Base-by-base conservation (phyloP, 2,113 vertebrate genomes). In the Choloepus hoffmanni region DNA sequence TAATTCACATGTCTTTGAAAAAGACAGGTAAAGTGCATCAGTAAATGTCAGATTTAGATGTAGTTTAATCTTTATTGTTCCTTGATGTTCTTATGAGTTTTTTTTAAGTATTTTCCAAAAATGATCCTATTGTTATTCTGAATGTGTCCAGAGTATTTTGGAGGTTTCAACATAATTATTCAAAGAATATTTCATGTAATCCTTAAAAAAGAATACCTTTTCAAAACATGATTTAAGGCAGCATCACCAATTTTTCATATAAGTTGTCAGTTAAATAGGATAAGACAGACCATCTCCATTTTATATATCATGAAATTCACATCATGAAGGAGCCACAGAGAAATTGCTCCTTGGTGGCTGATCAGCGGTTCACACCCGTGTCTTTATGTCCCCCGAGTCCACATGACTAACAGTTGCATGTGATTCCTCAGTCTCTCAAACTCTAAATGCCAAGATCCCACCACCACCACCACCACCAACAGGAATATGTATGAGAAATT, bases 401-500 rank as follows among this genome's bases (percentile, higher is more conserved):
- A 18, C 3, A 30, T 7, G 5, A n/a, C 28, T 9, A 23, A 30
- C 30, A 2, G 0, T 14, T 40, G 45, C 8, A 5, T 2, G 1
- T 23, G 19, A 43, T 14, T 21, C 26, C 28, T 60, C 28, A 15
- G 14, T 40, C 89, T 62, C n/a, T 67, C 23, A 23, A 77, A 28
- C 72, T 40, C 82, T 68, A 43, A 65, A 45, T 36, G 13, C 26
- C 19, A 1, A 1, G 10, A 77, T 84, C 40, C 26, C 36, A 36
- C 36, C 36, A 36, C 36, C 33, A 15, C 62, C 53, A 55, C 18
- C 53, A 55, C 53, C 10, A 58, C 16, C 55, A 5, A 43, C 65
- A 62, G 43, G 43, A 55, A 43, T 65, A 30, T 14, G 7, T 23
- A 62, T 76, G 48, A 92, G 40, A 89, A 83, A 45, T 24, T 24